Conservation (phyloP, 2,113 vertebrate genomes). For the Lethenteron reissneri region DNA sequence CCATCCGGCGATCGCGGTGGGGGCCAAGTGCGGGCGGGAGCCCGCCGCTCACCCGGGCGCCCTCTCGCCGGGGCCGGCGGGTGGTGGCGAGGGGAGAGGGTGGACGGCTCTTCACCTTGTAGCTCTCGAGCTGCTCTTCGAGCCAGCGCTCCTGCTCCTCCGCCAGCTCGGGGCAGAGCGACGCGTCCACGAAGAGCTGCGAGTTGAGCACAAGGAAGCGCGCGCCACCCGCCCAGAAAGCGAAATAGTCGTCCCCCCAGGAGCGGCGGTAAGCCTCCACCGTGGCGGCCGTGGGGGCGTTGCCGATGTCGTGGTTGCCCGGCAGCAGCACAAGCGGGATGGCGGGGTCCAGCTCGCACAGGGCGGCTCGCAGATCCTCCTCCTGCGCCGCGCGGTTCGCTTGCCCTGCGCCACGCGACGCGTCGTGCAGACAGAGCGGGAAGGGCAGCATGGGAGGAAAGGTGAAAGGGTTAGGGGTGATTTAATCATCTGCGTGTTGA, state of each 20-base stretch:
- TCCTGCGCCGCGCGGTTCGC: constrained; percentile 37
- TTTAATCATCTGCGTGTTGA: too few species aligned
- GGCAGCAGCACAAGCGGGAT: constrained; percentile 73
- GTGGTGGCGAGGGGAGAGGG: too few species aligned
- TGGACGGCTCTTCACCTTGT: background rate
- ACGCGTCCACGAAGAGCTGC: constrained; percentile 51
- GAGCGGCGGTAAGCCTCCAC: constrained; percentile 34
- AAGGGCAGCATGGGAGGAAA: too few species aligned
- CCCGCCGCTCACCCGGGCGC: too few species aligned
- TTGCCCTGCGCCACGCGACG: background rate
- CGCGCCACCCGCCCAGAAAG: constrained; percentile 78
- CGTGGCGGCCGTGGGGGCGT: constrained; percentile 39
- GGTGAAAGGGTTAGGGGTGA: too few species aligned
- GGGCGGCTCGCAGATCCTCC: constrained; percentile 40
- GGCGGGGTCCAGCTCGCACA: constrained; percentile 27
- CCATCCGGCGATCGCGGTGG: too few species aligned
- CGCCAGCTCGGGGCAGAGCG: constrained; percentile 37
- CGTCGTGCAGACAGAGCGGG: too few species aligned
- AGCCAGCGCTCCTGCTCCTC: constrained; percentile 63
- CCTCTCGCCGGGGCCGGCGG: too few species aligned
- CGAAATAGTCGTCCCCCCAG: constrained; percentile 93
- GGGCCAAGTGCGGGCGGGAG: too few species aligned
- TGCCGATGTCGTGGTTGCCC: constrained; percentile 79
- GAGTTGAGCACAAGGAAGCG: constrained; percentile 82
- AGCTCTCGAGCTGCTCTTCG: constrained; percentile 35